A percentile compares a stretch with the other conserved stretches of the same genome.
Evolutionary conservation across 2,113 vertebrate genomes (phyloP).

Genomic region (Gobius niger): DNA sequence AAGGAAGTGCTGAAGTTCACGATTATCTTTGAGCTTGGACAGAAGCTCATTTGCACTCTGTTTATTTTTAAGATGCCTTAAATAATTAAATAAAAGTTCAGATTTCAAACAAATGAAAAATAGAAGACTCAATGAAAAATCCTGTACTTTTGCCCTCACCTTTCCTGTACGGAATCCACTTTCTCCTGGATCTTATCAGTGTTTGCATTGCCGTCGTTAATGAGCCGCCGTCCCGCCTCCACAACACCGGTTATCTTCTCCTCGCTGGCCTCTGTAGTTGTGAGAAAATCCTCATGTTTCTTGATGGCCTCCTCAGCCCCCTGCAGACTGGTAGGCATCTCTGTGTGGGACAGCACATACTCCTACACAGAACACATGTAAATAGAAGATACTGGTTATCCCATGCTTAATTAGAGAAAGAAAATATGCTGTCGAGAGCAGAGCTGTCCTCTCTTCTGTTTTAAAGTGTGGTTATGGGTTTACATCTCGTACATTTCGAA

Average conservation of each 20-base stretch:
- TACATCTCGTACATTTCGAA: background rate
- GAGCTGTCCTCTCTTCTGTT: background rate
- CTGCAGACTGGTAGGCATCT: conserved; percentile 88
- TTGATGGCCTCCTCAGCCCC: conserved; percentile 88
- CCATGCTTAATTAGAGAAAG: background rate
- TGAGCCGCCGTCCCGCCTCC: conserved; percentile 85
- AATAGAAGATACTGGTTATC: conserved; percentile 18
- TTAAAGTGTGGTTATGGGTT: no score
- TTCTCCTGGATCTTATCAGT: conserved; percentile 89
- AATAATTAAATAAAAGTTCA: background rate
- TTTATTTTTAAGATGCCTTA: conserved; percentile 86
- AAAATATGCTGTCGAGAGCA: background rate
- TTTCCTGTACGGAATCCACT: conserved; percentile 88
- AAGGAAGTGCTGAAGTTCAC: conserved; percentile 91
- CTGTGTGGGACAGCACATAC: conserved; percentile 88
- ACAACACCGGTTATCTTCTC: conserved; percentile 87
- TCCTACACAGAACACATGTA: conserved; percentile 76
- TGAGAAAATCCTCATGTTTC: conserved; percentile 92
- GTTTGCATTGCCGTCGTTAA: conserved; percentile 83
- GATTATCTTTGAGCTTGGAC: conserved; percentile 87
- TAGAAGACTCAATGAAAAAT: conserved; percentile 6
- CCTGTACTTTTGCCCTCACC: conserved; percentile 67
- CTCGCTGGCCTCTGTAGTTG: conserved; percentile 90
- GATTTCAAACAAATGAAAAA: background rate
- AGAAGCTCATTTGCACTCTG: conserved; percentile 84